These are phyloP conservation scores for Sebastes glaucus DNA, from an alignment of 2,797 vertebrate species.

Conservation along the genomic window DNA sequence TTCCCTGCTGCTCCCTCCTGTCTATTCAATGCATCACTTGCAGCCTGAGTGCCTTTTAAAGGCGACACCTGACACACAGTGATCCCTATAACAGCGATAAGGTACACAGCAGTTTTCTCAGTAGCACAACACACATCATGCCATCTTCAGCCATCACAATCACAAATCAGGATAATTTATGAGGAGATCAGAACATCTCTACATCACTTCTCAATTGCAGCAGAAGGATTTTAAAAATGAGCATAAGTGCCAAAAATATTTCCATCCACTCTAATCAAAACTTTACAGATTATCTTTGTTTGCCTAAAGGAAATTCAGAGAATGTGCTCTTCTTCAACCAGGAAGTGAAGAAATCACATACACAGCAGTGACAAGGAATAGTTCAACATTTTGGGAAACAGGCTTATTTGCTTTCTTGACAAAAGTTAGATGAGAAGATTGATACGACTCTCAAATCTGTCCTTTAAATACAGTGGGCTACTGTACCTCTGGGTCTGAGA, in stretches of 20 bases:
- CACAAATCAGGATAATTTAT: neutral
- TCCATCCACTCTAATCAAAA: neutral
- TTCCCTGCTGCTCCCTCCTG: constrained; percentile 12
- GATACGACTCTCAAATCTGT: too few species aligned
- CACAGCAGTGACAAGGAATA: neutral
- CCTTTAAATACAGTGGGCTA: too few species aligned
- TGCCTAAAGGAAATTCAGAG: neutral
- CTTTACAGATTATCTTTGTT: neutral
- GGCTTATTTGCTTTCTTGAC: too few species aligned
- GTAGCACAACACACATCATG: neutral
- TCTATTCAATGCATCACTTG: constrained; percentile 4
- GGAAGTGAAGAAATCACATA: neutral
- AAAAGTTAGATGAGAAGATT: too few species aligned
- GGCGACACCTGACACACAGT: neutral
- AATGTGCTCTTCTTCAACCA: neutral
- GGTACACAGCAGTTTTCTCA: neutral
- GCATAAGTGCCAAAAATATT: neutral
- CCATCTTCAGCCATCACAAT: neutral
- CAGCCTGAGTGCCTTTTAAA: constrained; percentile 7
- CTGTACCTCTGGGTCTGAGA: too few species aligned
- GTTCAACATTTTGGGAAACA: neutral
- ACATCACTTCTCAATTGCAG: neutral
- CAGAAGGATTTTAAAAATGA: neutral
- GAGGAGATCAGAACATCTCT: neutral
- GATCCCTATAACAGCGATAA: neutral